Percentiles rank a stretch among this genome's conserved stretches.
phyloP scores from a whole-genome alignment of 2,797 vertebrate genomes.

The Potorous gilbertii region DNA sequence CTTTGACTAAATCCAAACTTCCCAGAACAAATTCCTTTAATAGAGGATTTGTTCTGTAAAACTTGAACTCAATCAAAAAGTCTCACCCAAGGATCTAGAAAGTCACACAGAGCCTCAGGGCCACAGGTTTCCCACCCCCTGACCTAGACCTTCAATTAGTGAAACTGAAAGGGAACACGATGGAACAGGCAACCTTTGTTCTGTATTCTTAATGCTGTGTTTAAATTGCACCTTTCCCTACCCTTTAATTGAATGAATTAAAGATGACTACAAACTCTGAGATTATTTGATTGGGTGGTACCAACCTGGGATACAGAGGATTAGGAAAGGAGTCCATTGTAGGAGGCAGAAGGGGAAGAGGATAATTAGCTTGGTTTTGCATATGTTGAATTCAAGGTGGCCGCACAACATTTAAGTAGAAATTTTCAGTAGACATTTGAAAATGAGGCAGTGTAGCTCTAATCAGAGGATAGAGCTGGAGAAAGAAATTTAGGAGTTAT shows the following conservation, averaged over 20 bases:
- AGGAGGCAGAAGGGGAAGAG: background rate
- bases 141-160: too few species aligned
- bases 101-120: too few species aligned
- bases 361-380: background rate
- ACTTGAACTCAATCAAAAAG: too few species aligned
- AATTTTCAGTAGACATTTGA: background rate
- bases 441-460: too few species aligned
- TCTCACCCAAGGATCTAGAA: too few species aligned
- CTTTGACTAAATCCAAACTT: too few species aligned
- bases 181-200: too few species aligned
- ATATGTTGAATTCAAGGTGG: background rate
- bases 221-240: background rate
- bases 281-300: background rate
- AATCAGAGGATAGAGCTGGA: background rate
- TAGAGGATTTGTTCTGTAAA: too few species aligned
- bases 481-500: background rate
- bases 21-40: too few species aligned
- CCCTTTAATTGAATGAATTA: background rate
- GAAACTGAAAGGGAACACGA: too few species aligned
- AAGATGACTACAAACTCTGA: background rate
- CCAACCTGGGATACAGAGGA: background rate
- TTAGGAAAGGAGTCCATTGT: background rate
- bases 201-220: too few species aligned
- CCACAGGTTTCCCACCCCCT: too few species aligned
- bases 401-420: background rate